Percentiles rank a stretch among this genome's conserved stretches.
Evolutionary conservation across 2,113 vertebrate species (phyloP).

Genomic region (Reinhardtius hippoglossoides): DNA sequence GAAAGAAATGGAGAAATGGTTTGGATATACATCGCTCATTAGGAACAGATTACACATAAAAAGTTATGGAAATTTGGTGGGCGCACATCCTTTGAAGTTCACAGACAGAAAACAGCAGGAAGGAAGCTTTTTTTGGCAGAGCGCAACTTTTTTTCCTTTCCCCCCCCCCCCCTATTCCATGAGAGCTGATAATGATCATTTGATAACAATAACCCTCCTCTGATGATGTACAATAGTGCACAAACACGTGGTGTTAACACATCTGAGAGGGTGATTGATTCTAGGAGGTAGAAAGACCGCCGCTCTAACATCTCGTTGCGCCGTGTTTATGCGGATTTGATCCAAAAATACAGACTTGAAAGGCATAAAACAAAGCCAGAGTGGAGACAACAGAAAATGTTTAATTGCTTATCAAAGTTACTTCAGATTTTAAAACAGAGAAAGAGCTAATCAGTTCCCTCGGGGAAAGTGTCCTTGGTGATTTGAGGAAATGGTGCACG

Average conservation of each 20-base stretch:
- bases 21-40: constrained; percentile 71
- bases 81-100: constrained; percentile 73
- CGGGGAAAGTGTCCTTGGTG: constrained; percentile 79
- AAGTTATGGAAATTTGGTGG: constrained; percentile 70
- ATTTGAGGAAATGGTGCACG: constrained; percentile 78
- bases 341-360: constrained; percentile 80
- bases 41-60: constrained; percentile 70
- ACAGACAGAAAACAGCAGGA: constrained; percentile 52
- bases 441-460: constrained; percentile 82
- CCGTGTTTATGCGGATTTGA: constrained; percentile 67
- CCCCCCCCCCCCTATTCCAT: constrained; percentile 4
- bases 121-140: constrained; percentile 63
- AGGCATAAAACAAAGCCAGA: constrained; percentile 71
- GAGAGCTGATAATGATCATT: constrained; percentile 73
- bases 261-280: constrained; percentile 67
- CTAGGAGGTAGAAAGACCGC: constrained; percentile 55
- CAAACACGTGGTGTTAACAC: constrained; percentile 52
- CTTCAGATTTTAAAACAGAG: constrained; percentile 75
- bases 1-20: constrained; percentile 34
- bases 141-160: constrained; percentile 27
- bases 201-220: constrained; percentile 72
- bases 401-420: constrained; percentile 87
- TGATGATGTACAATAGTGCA: constrained; percentile 63
- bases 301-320: constrained; percentile 48
- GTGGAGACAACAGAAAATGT: constrained; percentile 78